phyloP scores from a whole-genome alignment of 2,113 vertebrate genomes.

The Clarias batrachus region DNA sequence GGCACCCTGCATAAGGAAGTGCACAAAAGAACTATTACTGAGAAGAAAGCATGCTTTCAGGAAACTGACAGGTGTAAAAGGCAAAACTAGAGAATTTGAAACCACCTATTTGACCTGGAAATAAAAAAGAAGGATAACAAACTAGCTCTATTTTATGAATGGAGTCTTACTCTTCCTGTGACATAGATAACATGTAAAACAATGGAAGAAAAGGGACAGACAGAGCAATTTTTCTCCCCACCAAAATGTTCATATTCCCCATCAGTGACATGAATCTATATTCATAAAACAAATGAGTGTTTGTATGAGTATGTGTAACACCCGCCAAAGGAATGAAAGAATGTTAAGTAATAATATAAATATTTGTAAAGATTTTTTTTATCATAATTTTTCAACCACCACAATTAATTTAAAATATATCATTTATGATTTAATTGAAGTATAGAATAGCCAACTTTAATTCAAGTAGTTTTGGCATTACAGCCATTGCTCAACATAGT shows the following conservation, averaged over 20 bases:
- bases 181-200: neutral
- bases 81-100: slow-evolving; percentile 1
- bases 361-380: too few relatives aligned
- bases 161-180: slow-evolving; percentile 18
- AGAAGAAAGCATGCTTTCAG: neutral
- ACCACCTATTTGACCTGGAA: slow-evolving; percentile 18
- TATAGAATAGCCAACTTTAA: too few relatives aligned
- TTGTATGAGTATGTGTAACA: neutral
- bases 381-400: too few relatives aligned
- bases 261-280: neutral
- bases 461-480: too few relatives aligned
- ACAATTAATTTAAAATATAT: too few relatives aligned
- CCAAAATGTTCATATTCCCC: neutral
- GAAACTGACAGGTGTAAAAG: neutral
- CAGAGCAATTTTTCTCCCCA: neutral
- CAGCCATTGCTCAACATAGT: too few relatives aligned
- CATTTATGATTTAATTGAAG: too few relatives aligned
- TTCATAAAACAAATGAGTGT: neutral
- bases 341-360: neutral
- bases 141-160: slow-evolving; percentile 32
- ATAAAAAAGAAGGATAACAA: slow-evolving; percentile 30
- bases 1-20: neutral
- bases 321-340: neutral
- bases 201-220: neutral
- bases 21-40: neutral